Percentiles rank a stretch among this genome's conserved stretches.
These are phyloP conservation scores for Frieseomelitta varia DNA, from an alignment of 1,140 invertebrate species.

Conservation along the genomic window DNA sequence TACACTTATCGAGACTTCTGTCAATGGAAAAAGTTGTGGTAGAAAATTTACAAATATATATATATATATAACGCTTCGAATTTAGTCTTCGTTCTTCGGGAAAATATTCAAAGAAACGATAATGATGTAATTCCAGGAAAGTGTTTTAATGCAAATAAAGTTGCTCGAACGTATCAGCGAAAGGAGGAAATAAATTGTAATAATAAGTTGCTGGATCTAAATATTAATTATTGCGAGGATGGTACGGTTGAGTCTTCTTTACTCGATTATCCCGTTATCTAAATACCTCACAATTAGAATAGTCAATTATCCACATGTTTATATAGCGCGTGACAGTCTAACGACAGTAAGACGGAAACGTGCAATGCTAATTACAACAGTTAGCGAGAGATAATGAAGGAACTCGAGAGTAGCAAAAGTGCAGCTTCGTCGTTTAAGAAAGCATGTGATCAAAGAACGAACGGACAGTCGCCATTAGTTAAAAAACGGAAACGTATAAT, in stretches of 20 bases:
- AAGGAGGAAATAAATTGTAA: not conserved
- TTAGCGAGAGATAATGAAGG: not conserved
- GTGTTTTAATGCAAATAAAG: not conserved
- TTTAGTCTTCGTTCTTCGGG: not conserved
- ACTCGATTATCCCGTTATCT: not conserved
- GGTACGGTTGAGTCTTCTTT: not conserved
- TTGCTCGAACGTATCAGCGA: not conserved
- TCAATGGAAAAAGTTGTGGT: not conserved
- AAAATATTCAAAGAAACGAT: not conserved
- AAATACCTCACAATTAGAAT: not conserved
- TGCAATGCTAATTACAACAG: not conserved
- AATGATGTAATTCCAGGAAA: not conserved
- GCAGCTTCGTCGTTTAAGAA: not conserved
- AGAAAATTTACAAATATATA: not conserved
- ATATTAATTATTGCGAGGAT: not conserved
- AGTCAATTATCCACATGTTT: not conserved
- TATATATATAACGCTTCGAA: too few relatives aligned
- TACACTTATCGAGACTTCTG: too few relatives aligned
- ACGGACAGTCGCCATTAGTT: not conserved
- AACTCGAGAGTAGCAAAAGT: not conserved
- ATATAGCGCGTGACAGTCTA: not conserved
- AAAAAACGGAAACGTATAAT: not conserved
- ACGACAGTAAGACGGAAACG: not conserved
- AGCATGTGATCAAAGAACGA: too few relatives aligned
- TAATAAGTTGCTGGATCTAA: not conserved